Conservation (phyloP, 2,797 vertebrate species). For the Myiotriccus ornatus region DNA sequence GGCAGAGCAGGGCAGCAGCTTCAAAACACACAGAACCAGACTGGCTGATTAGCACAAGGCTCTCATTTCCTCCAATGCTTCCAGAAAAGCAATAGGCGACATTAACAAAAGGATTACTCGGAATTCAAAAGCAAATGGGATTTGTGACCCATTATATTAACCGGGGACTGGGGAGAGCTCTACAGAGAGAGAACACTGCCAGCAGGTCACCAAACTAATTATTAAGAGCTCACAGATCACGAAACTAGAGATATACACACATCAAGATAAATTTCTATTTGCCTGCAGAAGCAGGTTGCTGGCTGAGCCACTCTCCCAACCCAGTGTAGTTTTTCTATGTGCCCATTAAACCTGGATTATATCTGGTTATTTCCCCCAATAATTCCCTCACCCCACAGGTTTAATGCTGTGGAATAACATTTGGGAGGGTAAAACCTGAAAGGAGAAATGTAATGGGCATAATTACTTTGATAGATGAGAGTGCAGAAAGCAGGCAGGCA, state of each 20-base stretch:
- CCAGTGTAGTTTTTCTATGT: neutral
- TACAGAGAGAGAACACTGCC: neutral
- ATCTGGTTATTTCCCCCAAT: conserved; percentile 10
- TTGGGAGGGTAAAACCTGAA: conserved; percentile 50
- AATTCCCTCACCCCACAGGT: conserved; percentile 35
- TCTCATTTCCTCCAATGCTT: neutral
- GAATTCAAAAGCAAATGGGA: conserved; percentile 54
- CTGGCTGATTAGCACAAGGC: conserved; percentile 2
- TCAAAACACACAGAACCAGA: neutral
- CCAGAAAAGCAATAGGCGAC: conserved; percentile 29
- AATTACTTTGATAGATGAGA: conserved; percentile 49
- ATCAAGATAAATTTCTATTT: conserved; percentile 54
- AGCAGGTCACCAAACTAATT: conserved; percentile 62
- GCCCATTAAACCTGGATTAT: conserved; percentile 47
- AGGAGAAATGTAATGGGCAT: conserved; percentile 31
- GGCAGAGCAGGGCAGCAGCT: neutral
- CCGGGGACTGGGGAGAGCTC: conserved; percentile 17
- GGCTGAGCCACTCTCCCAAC: neutral
- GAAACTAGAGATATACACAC: conserved; percentile 35
- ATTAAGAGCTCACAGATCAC: conserved; percentile 63
- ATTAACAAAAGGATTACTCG: conserved; percentile 34
- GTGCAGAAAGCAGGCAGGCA: neutral
- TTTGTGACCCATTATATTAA: conserved; percentile 58
- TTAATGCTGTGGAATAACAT: conserved; percentile 27
- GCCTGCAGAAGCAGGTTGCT: neutral